Conservation (phyloP, 2,888 invertebrate genomes). For the Epicampocera succincta region DNA sequence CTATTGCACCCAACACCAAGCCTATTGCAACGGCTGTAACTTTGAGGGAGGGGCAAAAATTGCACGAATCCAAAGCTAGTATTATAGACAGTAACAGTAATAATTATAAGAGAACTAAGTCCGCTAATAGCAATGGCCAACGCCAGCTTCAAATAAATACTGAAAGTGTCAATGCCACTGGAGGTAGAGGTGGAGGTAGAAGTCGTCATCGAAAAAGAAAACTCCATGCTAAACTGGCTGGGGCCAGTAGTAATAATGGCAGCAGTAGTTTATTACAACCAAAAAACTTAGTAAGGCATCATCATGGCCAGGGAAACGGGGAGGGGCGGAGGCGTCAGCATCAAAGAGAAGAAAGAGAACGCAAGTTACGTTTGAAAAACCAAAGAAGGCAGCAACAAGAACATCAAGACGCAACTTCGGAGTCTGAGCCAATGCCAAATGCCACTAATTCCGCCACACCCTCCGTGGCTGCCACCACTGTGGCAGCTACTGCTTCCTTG, state of each 20-base stretch:
- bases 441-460: constrained; percentile 73
- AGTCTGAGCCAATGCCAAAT: constrained; percentile 68
- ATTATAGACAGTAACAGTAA: constrained; percentile 71
- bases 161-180: constrained; percentile 70
- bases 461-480: constrained; percentile 76
- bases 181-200: neutral
- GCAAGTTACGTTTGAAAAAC: constrained; percentile 70
- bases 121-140: constrained; percentile 39
- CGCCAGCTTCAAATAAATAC: constrained; percentile 47
- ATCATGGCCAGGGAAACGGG: constrained; percentile 73
- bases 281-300: constrained; percentile 78
- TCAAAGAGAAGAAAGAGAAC: constrained; percentile 73
- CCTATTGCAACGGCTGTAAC: constrained; percentile 31
- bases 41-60: constrained; percentile 51
- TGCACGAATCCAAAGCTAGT: constrained; percentile 69
- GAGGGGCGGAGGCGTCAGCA: constrained; percentile 72
- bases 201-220: constrained; percentile 68
- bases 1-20: constrained; percentile 46
- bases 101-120: constrained; percentile 54
- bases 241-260: constrained; percentile 30
- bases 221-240: constrained; percentile 68
- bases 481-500: constrained; percentile 76
- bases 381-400: constrained; percentile 71
- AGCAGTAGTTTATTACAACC: constrained; percentile 73
- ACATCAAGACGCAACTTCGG: constrained; percentile 63